Evolutionary conservation across 2,113 vertebrate species (phyloP), one percentile per base, ranked within the genome.

Genomic region (Dasypus novemcinctus): DNA sequence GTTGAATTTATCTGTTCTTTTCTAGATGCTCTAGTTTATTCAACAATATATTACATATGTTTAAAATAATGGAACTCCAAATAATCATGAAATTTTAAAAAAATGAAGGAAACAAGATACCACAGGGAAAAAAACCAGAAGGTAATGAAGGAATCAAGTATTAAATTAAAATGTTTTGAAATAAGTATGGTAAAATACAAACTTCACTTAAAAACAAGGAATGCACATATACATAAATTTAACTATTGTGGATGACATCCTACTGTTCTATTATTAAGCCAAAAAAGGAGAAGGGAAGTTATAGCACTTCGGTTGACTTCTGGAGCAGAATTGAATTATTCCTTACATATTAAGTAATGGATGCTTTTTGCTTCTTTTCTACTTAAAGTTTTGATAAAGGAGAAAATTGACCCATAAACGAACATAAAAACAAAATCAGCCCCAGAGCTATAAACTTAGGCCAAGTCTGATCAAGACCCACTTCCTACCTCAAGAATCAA

Each of bases 41-140:
- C 59, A 80, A 82, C 21, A 91, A 87, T 74, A n/a, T 69, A 66
- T 63, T 87, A 84, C 54, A 43, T 87, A 43, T 87, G 59, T 74
- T 91, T 93, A 93, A 97, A 95, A 92, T 52, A 76, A 80, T 12
- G 69, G 36, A 92, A 90, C 49, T 49, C 33, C 71, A 92, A 82
- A 93, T 31, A 41, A 54, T 29, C 38, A 82, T 68, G 83, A 66
- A 78, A 4, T 87, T 9, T 87, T 9, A 31, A 75, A 72, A 91
- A 81, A 68, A 68, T 38, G 46, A 59, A 71, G 43, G 82, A 87
- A 91, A 46, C 27, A 89, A 95, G 43, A 95, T 87, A 91, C 38
- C 5, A 83, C 2, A 91, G 18, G 38, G 29, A 90, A 84, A 84
- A 79, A 14, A 92, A 95, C 52, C 38, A 38, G 33, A 63, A 52